phyloP scores from a whole-genome alignment of 2,797 vertebrate species.

The Taenioides sp. region DNA sequence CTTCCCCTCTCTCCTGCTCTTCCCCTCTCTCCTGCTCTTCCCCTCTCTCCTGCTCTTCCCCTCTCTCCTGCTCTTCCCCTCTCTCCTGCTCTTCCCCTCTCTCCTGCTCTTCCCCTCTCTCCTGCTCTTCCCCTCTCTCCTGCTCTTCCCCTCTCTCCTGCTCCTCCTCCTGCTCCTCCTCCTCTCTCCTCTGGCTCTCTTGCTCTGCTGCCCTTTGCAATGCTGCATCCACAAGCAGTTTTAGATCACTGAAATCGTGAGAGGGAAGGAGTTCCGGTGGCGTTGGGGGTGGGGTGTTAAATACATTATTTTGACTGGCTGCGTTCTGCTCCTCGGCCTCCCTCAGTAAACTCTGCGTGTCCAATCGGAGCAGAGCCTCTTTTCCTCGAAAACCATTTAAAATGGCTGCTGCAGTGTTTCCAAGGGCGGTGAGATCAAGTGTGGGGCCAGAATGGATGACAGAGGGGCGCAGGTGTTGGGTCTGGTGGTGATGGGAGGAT shows the following conservation, averaged over 20 bases:
- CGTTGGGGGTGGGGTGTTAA: constrained; percentile 89
- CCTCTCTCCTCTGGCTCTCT: constrained; percentile 75
- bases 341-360: constrained; percentile 69
- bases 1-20: too few relatives aligned
- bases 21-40: constrained; percentile 25
- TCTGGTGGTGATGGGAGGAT: constrained; percentile 6
- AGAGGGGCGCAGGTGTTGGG: constrained; percentile 60
- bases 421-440: constrained; percentile 84
- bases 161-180: constrained; percentile 39
- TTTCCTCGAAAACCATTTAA: constrained; percentile 70
- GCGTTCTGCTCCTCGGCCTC: constrained; percentile 54
- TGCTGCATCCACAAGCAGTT: constrained; percentile 89
- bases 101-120: not conserved
- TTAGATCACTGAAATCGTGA: constrained; percentile 92
- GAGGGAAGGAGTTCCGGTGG: constrained; percentile 84
- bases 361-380: constrained; percentile 76
- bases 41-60: constrained; percentile 46
- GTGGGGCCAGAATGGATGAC: constrained; percentile 79
- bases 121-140: constrained; percentile 47
- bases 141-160: constrained; percentile 37
- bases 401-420: constrained; percentile 83
- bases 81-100: constrained; percentile 54
- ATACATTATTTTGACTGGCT: constrained; percentile 68
- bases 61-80: constrained; percentile 53
- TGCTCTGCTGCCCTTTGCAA: constrained; percentile 89